Percentiles rank a stretch among this genome's conserved stretches.
Evolutionary conservation across 2,888 invertebrate genomes (phyloP).

Genomic region (Himalopsyche kuldschensis): DNA sequence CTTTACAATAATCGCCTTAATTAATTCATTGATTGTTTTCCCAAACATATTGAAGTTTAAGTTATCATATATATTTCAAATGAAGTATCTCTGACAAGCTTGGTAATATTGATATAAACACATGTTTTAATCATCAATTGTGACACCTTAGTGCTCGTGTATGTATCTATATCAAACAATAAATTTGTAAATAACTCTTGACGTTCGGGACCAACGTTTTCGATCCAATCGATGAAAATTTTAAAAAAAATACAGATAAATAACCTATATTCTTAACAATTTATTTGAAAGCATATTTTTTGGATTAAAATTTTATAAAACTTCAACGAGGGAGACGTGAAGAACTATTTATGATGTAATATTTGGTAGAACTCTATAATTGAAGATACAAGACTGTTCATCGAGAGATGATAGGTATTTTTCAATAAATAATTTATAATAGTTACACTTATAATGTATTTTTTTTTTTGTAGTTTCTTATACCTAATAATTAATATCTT

Average conservation of each 20-base stretch:
- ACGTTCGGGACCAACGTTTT: constrained; percentile 34
- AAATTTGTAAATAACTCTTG: not conserved
- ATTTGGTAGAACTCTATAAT: not conserved
- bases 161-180: not conserved
- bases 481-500: not conserved
- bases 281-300: not conserved
- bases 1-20: too few relatives aligned
- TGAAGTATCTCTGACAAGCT: too few relatives aligned
- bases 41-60: too few relatives aligned
- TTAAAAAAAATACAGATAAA: not conserved
- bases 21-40: too few relatives aligned
- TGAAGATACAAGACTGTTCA: not conserved
- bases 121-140: not conserved
- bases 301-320: not conserved
- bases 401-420: not conserved
- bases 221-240: constrained; percentile 13
- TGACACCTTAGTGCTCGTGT: not conserved
- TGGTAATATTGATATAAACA: too few relatives aligned
- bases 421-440: not conserved
- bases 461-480: not conserved
- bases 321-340: not conserved
- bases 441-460: not conserved
- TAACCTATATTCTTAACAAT: not conserved
- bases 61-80: too few relatives aligned
- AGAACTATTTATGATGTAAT: not conserved